Base-by-base conservation (phyloP, 2,113 vertebrate species). In the Mormyrus iriodes region DNA sequence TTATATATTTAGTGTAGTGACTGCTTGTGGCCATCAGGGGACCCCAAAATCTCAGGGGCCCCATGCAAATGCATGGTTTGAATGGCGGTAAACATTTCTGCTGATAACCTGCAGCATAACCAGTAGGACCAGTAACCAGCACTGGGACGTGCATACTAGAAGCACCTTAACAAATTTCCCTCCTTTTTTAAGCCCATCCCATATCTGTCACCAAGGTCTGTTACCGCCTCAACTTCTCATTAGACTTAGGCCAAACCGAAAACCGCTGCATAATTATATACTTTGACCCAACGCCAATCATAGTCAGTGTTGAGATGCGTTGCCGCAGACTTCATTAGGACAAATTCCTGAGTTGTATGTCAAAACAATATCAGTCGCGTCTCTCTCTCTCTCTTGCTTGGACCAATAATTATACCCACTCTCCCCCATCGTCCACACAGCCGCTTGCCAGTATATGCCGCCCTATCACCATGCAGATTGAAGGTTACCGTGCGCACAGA, bases 371-470 rank as follows among this genome's bases (percentile, higher is more conserved):
- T 31, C 69, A 49, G 4, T 24, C 27, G 15, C 17, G 17, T 69
- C 10, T 52, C 49, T 55, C 4, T 69, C 10, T 52, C 49, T 55
- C 4, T 35, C 51, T 42, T 44, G 17, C 35, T 82, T 82, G n/a
- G 49, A 8, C 90, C 91, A 88, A 87, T 88, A 90, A 89, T 94
- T 92, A 92, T 93, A 89, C 83, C 91, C 92, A 91, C 92, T 91
- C 91, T 90, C 91, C 46, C 90, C 92, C 91, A 91, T 90, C 88
- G 91, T 91, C 93, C 27, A 15, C 93, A 91, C 91, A 93, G 94
- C 95, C 95, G 93, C 93, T 94, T 94, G 95, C 95, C 94, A 94
- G 94, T 93, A 92, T 92, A 82, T 90, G 93, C 91, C 79, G 83
- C 84, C 24, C 91, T 42, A 89, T 92, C 92, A 90, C 91, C 90